A percentile compares a stretch with the other conserved stretches of the same genome.
These are phyloP conservation scores for Uloborus diversus DNA, from an alignment of 1,140 invertebrate genomes.

Conservation along the genomic window DNA sequence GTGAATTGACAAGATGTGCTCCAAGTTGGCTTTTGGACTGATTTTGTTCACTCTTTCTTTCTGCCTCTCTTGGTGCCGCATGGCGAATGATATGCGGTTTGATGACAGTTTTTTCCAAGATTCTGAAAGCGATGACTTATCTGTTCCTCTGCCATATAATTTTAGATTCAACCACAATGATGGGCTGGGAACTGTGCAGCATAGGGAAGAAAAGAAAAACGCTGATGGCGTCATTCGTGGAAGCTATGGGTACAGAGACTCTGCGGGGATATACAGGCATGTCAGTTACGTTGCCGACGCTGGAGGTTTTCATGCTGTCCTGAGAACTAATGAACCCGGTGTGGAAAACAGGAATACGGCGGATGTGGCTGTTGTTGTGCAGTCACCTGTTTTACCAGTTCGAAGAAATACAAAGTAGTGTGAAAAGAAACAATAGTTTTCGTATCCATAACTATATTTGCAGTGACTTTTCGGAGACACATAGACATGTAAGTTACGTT, in stretches of 20 bases:
- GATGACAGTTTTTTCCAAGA: too few relatives aligned
- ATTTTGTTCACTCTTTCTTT: too few relatives aligned
- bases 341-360: constrained; percentile 53
- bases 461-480: constrained; percentile 55
- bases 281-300: constrained; percentile 59
- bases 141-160: constrained; percentile 50
- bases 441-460: constrained; percentile 58
- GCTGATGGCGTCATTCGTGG: constrained; percentile 56
- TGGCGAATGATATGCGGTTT: too few relatives aligned
- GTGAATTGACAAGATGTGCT: too few relatives aligned
- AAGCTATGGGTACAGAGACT: constrained; percentile 57
- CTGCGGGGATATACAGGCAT: constrained; percentile 55
- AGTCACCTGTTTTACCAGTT: neutral
- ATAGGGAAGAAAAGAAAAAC: constrained; percentile 55
- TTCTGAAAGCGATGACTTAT: neutral
- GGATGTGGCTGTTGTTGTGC: constrained; percentile 45
- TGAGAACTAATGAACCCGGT: constrained; percentile 59
- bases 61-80: too few relatives aligned
- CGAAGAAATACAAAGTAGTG: too few relatives aligned
- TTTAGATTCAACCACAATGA: constrained; percentile 57
- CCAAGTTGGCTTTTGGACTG: too few relatives aligned
- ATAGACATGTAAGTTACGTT: constrained; percentile 58
- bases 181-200: constrained; percentile 53
- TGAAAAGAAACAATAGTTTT: too few relatives aligned
- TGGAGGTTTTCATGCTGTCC: constrained; percentile 57